Conservation (phyloP, 2,888 invertebrate species). For the Polydrusus cervinus region DNA sequence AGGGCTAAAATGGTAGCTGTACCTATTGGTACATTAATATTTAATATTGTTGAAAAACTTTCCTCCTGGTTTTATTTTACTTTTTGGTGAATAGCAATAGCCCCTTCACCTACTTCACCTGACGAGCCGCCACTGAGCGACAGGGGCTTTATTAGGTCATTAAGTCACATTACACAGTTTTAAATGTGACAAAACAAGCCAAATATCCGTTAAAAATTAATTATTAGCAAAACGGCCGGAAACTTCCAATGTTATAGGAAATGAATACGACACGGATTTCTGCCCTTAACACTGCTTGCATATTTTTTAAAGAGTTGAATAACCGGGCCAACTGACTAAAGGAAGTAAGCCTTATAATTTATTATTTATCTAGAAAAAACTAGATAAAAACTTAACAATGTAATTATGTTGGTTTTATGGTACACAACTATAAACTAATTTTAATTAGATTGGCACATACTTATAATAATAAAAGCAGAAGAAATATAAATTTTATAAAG, state of each 20-base stretch:
- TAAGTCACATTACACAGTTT: background rate
- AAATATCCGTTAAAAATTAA: background rate
- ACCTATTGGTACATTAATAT: too few species aligned
- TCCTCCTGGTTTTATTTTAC: too few species aligned
- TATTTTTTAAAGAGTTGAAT: conserved; percentile 10
- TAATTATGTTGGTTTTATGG: background rate
- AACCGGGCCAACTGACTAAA: conserved; percentile 10
- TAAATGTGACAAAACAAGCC: background rate
- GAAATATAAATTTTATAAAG: too few species aligned
- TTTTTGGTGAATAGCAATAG: too few species aligned
- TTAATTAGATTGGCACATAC: too few species aligned
- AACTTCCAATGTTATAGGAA: background rate
- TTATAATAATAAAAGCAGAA: too few species aligned
- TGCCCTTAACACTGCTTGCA: conserved; percentile 8
- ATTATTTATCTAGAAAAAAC: conserved; percentile 13
- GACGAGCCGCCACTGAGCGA: too few species aligned
- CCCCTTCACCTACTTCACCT: too few species aligned
- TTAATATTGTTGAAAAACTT: too few species aligned
- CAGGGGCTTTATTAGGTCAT: too few species aligned
- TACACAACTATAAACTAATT: too few species aligned
- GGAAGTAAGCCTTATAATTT: conserved; percentile 13
- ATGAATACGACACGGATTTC: conserved; percentile 4
- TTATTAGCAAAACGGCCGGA: background rate
- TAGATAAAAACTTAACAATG: conserved; percentile 7
- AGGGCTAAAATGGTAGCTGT: too few species aligned